Conservation (phyloP, 1,140 invertebrate genomes). For the Orussus abietinus region DNA sequence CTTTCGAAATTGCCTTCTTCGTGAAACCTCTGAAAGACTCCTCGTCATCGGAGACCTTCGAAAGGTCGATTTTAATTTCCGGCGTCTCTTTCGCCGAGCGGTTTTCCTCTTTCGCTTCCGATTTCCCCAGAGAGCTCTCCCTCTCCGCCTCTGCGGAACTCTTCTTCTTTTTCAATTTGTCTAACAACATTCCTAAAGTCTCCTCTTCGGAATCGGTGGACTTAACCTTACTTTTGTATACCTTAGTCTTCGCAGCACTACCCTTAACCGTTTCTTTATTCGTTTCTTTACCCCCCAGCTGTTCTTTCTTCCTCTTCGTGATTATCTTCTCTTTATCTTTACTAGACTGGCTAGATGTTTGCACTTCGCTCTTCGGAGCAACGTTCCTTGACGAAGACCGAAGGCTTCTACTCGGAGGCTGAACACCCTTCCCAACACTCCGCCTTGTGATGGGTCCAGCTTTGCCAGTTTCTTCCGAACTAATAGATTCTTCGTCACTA, state of each 20-base stretch:
- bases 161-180: slow-evolving; percentile 40
- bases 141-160: no score
- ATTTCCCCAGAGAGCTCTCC: no score
- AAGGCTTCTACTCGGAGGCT: slow-evolving; percentile 28
- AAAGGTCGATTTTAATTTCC: slow-evolving; percentile 13
- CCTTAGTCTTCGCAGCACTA: slow-evolving; percentile 17
- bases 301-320: slow-evolving; percentile 8
- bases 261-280: slow-evolving; percentile 8
- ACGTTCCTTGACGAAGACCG: slow-evolving; percentile 32
- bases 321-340: slow-evolving; percentile 2
- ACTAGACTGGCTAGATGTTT: no score
- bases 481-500: slow-evolving; percentile 41
- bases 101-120: slow-evolving; percentile 14
- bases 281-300: slow-evolving; percentile 1
- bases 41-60: slow-evolving; percentile 51
- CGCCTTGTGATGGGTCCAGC: slow-evolving; percentile 1
- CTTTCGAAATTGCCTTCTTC: slow-evolving; percentile 44
- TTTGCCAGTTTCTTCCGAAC: slow-evolving; percentile 28
- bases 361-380: slow-evolving; percentile 15
- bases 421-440: slow-evolving; percentile 22
- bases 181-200: slow-evolving; percentile 34
- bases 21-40: slow-evolving; percentile 55
- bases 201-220: slow-evolving; percentile 38
- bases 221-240: slow-evolving; percentile 18
- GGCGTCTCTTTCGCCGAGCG: background rate